Percentiles rank a stretch among this genome's conserved stretches.
Evolutionary conservation across 2,797 vertebrate species (phyloP).

Genomic region (Stomatorhinus walkeri): DNA sequence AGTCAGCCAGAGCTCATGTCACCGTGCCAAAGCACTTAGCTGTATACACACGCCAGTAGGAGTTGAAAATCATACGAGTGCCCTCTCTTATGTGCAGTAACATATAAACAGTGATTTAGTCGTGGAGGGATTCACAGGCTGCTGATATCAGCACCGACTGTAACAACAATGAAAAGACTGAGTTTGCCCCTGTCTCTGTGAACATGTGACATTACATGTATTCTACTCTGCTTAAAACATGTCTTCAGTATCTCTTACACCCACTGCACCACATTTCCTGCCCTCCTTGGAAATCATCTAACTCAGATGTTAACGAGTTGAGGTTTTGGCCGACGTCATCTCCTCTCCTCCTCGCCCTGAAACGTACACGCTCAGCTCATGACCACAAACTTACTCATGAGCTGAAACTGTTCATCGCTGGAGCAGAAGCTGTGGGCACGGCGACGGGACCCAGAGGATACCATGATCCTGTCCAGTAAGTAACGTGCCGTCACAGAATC

Average conservation of each 20-base stretch:
- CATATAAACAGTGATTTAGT: not conserved
- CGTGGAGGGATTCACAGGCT: not conserved
- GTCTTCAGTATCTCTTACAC: not conserved
- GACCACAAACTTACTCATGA: constrained; percentile 16
- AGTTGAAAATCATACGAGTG: not conserved
- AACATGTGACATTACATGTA: not conserved
- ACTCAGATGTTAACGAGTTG: constrained; percentile 28
- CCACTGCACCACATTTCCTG: not conserved
- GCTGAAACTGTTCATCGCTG: not conserved
- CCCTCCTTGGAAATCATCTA: not conserved
- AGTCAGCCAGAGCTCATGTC: not conserved
- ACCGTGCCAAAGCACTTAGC: not conserved
- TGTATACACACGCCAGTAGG: not conserved
- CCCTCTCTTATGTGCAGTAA: not conserved
- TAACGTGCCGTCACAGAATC: not conserved
- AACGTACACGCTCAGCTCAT: not conserved
- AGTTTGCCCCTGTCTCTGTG: not conserved
- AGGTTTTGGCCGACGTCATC: constrained; percentile 46
- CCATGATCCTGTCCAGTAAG: constrained; percentile 54
- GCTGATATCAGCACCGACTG: not conserved
- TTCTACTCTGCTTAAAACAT: not conserved
- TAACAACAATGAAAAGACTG: not conserved
- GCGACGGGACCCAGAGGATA: not conserved
- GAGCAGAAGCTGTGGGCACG: constrained; percentile 19
- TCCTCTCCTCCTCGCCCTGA: not conserved